Evolutionary conservation across 2,797 vertebrate species (phyloP), one percentile per base, ranked within the genome.

Genomic region (Gymnoscopelus microlampas): DNA sequence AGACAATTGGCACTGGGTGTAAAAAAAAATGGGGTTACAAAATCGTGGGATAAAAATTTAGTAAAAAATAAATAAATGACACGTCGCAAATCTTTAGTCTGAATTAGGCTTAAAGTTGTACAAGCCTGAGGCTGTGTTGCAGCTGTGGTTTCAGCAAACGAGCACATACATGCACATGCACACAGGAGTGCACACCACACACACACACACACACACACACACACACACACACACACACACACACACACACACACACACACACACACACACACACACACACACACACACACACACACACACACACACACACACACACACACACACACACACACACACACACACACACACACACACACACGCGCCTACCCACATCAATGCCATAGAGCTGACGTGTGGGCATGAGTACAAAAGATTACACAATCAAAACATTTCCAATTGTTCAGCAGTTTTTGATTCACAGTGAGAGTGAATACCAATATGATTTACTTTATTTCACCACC

Each of bases 341-440:
- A n/a, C 29, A 60, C 29, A 35, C 59, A 60, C 29, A 35, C 35
- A 47, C 29, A n/a, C 29, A 39, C 29, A 35, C n/a, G 19, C n/a
- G 48, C 29, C n/a, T 6, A 19, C 48, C 29, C 48, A 8, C 60
- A 51, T 48, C 26, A 29, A 29, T 29, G 26, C 26, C 26, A 29
- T 29, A 29, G 26, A 39, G 35, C 7, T 39, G 35, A 2, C 39
- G 9, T 44, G 39, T 9, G 39, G 39, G 39, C 39, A 44, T 10
- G 39, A 44, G 51, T 49, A 32, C 49, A n/a, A 11, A 4, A 2
- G 78, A 77, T 55, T 48, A 13, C 10, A 2, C 15, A 32, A 44
- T 44, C 39, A 9, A 71, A 73, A 54, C 51, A 60, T 26, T 9
- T 50, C 23, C 10, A n/a, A 70, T 67, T 66, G 29, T 63, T 71